Percentiles rank a stretch among this genome's conserved stretches.
These are phyloP conservation scores for Indri indri DNA, from an alignment of 2,113 vertebrate genomes.

Conservation along the genomic window DNA sequence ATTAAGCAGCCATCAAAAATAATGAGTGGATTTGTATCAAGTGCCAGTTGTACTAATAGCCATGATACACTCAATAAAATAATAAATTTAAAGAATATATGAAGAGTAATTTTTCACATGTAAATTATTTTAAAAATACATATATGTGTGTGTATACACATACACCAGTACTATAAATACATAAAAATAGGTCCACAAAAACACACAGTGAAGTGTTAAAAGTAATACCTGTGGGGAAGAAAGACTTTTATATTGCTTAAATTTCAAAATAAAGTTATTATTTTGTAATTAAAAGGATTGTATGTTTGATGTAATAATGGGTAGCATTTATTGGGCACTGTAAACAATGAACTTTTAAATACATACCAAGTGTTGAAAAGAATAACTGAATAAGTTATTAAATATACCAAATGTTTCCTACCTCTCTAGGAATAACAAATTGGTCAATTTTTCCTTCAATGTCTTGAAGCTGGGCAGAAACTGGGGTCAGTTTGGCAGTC, in stretches of 20 bases:
- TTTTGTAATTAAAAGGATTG: neutral
- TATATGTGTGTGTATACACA: neutral
- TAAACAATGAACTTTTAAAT: slow-evolving; percentile 23
- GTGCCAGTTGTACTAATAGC: neutral
- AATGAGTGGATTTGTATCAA: neutral
- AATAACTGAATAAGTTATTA: slow-evolving; percentile 37
- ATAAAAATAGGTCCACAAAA: neutral
- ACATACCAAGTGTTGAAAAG: neutral
- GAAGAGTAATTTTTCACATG: slow-evolving; percentile 4
- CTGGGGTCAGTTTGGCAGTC: slow-evolving; percentile 93
- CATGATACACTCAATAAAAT: neutral
- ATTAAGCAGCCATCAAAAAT: neutral
- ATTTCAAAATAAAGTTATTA: slow-evolving; percentile 7
- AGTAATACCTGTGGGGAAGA: neutral
- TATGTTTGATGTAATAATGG: neutral
- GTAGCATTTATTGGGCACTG: neutral
- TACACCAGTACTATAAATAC: neutral
- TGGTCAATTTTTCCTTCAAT: slow-evolving; percentile 94
- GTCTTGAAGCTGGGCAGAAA: slow-evolving; percentile 94
- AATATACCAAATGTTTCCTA: slow-evolving; percentile 72
- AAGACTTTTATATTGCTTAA: neutral
- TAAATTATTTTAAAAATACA: slow-evolving; percentile 30
- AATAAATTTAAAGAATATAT: neutral
- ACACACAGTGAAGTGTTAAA: neutral
- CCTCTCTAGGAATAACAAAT: slow-evolving; percentile 95